Conservation (phyloP, 2,797 vertebrate species). For the Ptychadena robeensis region DNA sequence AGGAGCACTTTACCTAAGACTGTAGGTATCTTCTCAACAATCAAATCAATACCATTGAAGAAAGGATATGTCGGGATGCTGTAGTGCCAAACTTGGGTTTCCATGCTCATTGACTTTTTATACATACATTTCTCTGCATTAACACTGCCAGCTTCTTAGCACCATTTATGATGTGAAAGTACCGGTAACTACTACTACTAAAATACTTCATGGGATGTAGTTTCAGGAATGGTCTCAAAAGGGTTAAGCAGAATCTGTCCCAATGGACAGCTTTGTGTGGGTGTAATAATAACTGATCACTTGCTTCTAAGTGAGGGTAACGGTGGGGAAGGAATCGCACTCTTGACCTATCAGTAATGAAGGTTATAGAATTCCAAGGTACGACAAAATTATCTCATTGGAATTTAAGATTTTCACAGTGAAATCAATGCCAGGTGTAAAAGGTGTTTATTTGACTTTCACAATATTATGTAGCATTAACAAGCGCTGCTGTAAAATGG, state of each 20-base stretch:
- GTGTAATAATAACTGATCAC: constrained; percentile 5
- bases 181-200: constrained; percentile 31
- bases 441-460: constrained; percentile 76
- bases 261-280: not conserved
- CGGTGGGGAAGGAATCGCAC: not conserved
- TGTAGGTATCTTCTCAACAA: not conserved
- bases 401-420: constrained; percentile 36
- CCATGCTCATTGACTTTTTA: not conserved
- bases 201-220: not conserved
- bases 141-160: constrained; percentile 28
- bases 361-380: not conserved
- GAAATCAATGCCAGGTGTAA: constrained; percentile 70
- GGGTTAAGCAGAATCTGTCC: constrained; percentile 7
- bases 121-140: not conserved
- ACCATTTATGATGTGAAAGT: constrained; percentile 35
- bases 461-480: constrained; percentile 87
- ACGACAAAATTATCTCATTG: not conserved
- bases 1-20: not conserved
- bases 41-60: not conserved
- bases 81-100: constrained; percentile 18
- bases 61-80: constrained; percentile 3
- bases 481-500: constrained; percentile 81
- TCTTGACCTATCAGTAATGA: not conserved
- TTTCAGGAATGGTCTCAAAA: not conserved
- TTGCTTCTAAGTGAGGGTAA: not conserved